Percentiles rank a stretch among this genome's conserved stretches.
phyloP scores from a whole-genome alignment of 2,797 vertebrate genomes.

The Synanceia verrucosa region DNA sequence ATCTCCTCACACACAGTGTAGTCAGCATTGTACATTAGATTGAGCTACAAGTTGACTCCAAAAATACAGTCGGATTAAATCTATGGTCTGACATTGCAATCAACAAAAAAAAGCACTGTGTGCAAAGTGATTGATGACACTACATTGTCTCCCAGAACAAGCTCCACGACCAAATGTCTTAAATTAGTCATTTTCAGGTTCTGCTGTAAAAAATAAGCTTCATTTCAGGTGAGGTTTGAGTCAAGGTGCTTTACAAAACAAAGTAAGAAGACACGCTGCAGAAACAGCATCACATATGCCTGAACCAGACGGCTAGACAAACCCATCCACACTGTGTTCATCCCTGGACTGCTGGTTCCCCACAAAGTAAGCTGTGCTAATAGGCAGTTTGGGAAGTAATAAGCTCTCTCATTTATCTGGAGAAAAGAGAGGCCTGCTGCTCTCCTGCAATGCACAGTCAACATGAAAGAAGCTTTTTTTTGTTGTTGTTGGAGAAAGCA shows the following conservation, averaged over 20 bases:
- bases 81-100: neutral
- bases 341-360: constrained; percentile 62
- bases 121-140: constrained; percentile 1
- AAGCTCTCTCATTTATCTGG: constrained; percentile 73
- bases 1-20: constrained; percentile 9
- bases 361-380: constrained; percentile 74
- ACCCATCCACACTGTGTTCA: constrained; percentile 51
- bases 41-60: constrained; percentile 20
- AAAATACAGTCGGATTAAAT: constrained; percentile 3
- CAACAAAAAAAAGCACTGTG: neutral
- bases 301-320: constrained; percentile 41
- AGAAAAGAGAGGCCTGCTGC: constrained; percentile 71
- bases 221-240: neutral
- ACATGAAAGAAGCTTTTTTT: constrained; percentile 52
- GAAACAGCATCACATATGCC: constrained; percentile 34
- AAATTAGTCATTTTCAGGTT: constrained; percentile 25
- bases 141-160: neutral
- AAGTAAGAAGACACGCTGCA: constrained; percentile 16
- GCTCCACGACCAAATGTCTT: neutral
- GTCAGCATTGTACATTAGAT: constrained; percentile 13
- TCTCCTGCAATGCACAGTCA: constrained; percentile 64
- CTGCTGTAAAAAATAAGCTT: constrained; percentile 7
- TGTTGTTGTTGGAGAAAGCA: neutral
- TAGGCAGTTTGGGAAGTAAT: constrained; percentile 79
- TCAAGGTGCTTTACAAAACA: constrained; percentile 10